Evolutionary conservation across 2,888 invertebrate species (phyloP), one percentile per base, ranked within the genome.

Genomic region (Boloria selene): DNA sequence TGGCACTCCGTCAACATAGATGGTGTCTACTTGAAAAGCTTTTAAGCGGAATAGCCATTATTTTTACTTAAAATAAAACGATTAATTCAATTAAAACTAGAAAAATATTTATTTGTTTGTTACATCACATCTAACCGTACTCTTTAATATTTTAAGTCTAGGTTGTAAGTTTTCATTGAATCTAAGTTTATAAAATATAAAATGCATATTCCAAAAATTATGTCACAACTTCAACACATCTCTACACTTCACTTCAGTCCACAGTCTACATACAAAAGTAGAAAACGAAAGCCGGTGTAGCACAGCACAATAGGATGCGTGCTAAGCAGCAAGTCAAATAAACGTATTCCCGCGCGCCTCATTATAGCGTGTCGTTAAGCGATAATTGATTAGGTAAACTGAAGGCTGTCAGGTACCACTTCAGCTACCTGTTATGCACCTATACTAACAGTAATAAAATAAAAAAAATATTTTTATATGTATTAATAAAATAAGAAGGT

Each of bases 351-450:
- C 78, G 82, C 75, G 75, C 79, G 76, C 77, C 83, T 87, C 86
- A 86, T 90, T 88, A 90, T 87, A 81, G 82, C 87, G 76, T 86
- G 90, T 90, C 90, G 87, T 90, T 89, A 84, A 81, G 80, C 84
- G 87, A 82, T 80, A 90, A 90, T 80, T 77, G 82, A 74, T 80
- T 80, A 72, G 55, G 70, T 78, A 84, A 83, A 84, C 79, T 73
- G 60, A 22, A 47, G 45, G 52, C 52, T 61, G 69, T 67, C 70
- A 69, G 65, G 68, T 65, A 67, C 60, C 50, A 49, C 50, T 42
- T 13, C 47, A 61, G 47, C 58, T 58, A 58, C 58, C 47, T 58
- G 47, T 16, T 47, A 47, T 47, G 31, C 16, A 16, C 45, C 13
- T 31, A 7, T 44, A 56, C 44, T 18, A 44, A 22, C 44, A 22